These are phyloP conservation scores for Zeugodacus cucurbitae DNA, from an alignment of 1,140 invertebrate genomes.

Conservation along the genomic window DNA sequence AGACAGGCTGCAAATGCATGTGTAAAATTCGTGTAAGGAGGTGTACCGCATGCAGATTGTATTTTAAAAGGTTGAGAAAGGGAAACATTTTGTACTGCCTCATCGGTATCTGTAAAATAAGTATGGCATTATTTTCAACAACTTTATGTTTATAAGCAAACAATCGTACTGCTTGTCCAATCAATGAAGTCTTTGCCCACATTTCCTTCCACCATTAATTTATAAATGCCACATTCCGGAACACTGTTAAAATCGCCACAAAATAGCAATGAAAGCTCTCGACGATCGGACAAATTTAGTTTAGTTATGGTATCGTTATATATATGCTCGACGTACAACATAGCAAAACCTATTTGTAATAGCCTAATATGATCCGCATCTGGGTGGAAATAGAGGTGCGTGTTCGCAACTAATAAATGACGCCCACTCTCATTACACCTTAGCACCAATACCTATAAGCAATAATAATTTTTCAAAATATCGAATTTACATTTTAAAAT, in stretches of 20 bases:
- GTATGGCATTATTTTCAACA: not conserved
- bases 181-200: slow-evolving; percentile 74
- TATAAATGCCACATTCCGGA: slow-evolving; percentile 82
- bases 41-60: slow-evolving; percentile 79
- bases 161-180: slow-evolving; percentile 80
- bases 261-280: slow-evolving; percentile 73
- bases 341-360: slow-evolving; percentile 76
- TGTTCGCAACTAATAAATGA: slow-evolving; percentile 83
- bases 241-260: slow-evolving; percentile 90
- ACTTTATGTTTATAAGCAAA: no score
- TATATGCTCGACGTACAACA: slow-evolving; percentile 71
- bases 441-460: slow-evolving; percentile 68
- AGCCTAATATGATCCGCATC: slow-evolving; percentile 88
- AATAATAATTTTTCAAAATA: not conserved
- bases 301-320: slow-evolving; percentile 66
- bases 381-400: slow-evolving; percentile 93
- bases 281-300: slow-evolving; percentile 67
- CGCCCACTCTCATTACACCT: slow-evolving; percentile 72
- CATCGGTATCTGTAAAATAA: slow-evolving; percentile 71
- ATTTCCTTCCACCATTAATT: slow-evolving; percentile 76
- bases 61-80: slow-evolving; percentile 74
- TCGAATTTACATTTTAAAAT: not conserved
- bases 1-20: slow-evolving; percentile 85
- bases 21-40: slow-evolving; percentile 88
- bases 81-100: slow-evolving; percentile 72